phyloP scores from a whole-genome alignment of 2,797 vertebrate species.

The Darevskia mixta region DNA sequence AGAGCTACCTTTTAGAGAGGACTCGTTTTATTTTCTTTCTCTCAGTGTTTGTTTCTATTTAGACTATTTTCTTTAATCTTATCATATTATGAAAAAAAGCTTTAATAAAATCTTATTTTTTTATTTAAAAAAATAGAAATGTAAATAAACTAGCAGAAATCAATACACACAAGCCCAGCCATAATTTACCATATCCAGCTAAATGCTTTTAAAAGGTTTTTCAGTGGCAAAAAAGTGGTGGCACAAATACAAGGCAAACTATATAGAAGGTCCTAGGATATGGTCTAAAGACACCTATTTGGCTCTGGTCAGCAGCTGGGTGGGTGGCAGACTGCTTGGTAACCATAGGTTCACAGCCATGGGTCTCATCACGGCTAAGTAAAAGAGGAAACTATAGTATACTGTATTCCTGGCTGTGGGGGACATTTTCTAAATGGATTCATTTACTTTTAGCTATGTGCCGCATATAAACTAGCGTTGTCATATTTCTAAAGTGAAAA shows the following conservation, averaged over 20 bases:
- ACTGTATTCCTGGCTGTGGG: not conserved
- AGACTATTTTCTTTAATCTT: no score
- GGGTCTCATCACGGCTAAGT: no score
- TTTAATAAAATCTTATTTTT: not conserved
- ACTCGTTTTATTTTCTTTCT: no score
- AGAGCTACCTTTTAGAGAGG: no score
- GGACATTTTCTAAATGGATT: not conserved
- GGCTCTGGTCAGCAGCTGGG: no score
- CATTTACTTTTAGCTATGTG: not conserved
- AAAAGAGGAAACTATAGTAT: not conserved
- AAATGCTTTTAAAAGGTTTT: not conserved
- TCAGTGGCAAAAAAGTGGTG: not conserved
- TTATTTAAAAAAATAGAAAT: not conserved
- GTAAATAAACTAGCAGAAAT: not conserved
- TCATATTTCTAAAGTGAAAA: no score
- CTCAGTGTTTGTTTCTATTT: no score
- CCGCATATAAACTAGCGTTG: not conserved
- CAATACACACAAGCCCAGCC: not conserved
- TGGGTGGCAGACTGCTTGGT: no score
- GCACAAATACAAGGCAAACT: not conserved
- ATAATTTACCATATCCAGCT: not conserved
- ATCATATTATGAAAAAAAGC: no score
- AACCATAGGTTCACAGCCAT: no score
- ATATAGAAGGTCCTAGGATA: no score
- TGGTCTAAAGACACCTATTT: no score